Evolutionary conservation across 2,888 invertebrate species (phyloP), one percentile per base, ranked within the genome.

Genomic region (Belgica antarctica): DNA sequence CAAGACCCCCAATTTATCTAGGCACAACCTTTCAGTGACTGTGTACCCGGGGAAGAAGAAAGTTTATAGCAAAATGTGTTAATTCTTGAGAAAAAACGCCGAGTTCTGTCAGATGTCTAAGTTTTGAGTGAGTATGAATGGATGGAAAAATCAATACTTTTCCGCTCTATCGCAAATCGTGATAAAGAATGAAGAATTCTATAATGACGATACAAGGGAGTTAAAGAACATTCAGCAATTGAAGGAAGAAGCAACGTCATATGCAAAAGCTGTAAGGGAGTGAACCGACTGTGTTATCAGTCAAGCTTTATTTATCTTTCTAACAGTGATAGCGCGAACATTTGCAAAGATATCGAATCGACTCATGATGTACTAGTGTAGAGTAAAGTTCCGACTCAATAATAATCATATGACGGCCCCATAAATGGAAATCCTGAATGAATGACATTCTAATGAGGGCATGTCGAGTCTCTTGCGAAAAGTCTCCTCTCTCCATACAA

Each of bases 21-120:
- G n/a, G n/a, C n/a, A n/a, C n/a, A n/a, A n/a, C n/a, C n/a, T n/a
- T n/a, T n/a, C n/a, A n/a, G n/a, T n/a, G n/a, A n/a, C n/a, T n/a
- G n/a, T n/a, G n/a, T n/a, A n/a, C n/a, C n/a, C n/a, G n/a, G n/a
- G n/a, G n/a, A n/a, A n/a, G n/a, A n/a, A n/a, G n/a, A n/a, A n/a
- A 57, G 25, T 57, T 57, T 68, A 12, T 31, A 12, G 17, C 24
- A 8, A 68, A 68, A 34, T n/a, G 68, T 28, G 24, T 57, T 68
- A 68, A 34, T 57, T 28, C 34, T n/a, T 22, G 12, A 34, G 22
- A 68, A 68, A 68, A 34, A 15, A 57, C 22, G 47, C 17, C 24
- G 28, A 57, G 52, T 68, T 15, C 31, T 31, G 31, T 57, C 68
- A 68, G 52, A 57, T 68, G 68, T 68, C 57, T 68, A 68, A 68